These are phyloP conservation scores for Nyctibius grandis DNA, from an alignment of 2,797 vertebrate species.

Conservation along the genomic window DNA sequence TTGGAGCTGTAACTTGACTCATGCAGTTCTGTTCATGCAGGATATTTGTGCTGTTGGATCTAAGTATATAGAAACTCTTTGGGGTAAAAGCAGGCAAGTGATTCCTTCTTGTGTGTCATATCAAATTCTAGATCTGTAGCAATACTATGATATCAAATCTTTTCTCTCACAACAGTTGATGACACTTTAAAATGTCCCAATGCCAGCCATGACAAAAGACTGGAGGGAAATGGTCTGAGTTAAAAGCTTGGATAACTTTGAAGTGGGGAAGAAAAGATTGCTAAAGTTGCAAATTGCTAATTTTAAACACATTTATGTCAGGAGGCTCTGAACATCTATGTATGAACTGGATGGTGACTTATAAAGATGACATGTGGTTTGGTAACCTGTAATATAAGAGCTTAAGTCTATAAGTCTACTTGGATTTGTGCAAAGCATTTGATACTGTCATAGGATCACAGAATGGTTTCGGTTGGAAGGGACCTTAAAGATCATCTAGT, in stretches of 20 bases:
- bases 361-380: not conserved
- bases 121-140: not conserved
- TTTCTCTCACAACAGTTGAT: not conserved
- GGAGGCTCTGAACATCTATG: not conserved
- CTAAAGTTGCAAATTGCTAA: not conserved
- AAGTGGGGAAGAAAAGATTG: not conserved
- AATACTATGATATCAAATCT: not conserved
- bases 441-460: too few relatives aligned
- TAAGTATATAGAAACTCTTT: not conserved
- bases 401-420: too few relatives aligned
- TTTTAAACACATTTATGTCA: not conserved
- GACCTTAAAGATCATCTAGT: too few relatives aligned
- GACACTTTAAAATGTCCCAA: not conserved
- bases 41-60: not conserved
- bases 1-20: not conserved
- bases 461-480: too few relatives aligned
- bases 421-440: too few relatives aligned
- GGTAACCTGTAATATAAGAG: not conserved
- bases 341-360: not conserved
- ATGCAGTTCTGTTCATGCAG: not conserved
- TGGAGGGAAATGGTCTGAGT: not conserved
- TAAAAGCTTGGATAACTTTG: not conserved
- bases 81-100: not conserved
- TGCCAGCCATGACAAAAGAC: not conserved
- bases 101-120: not conserved